Evolutionary conservation across 1,140 invertebrate genomes (phyloP), one percentile per base, ranked within the genome.

Genomic region (Aphis gossypii): DNA sequence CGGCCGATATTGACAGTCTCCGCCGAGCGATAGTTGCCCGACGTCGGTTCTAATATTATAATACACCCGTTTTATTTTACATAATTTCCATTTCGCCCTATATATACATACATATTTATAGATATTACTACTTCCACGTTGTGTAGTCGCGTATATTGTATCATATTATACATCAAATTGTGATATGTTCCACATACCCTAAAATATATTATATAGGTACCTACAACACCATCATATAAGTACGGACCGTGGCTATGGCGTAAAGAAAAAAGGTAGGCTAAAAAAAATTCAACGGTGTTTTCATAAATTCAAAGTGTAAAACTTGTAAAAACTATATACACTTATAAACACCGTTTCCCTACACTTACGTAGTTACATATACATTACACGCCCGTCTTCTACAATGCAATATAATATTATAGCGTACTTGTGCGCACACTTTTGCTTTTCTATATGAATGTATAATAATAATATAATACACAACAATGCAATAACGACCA

Each of bases 1-100:
- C 23, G 48, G 48, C 82, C 48, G 92, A 83, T 84, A 93, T 93
- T 93, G 92, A 93, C 92, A 93, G 92, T 48, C 90, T 35, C 60
- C 41, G 51, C 56, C 87, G 48, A n/a, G 48, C 8, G 87, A 54
- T 90, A 60, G 60, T 54, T 90, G 23, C 6, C 38, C 89, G 56
- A 90, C 88, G 38, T 90, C 54, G 54, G 88, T 90, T 46, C 21
- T 46, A 68, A 76, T 90, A 90, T 90, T 60, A 56, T 54, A 35
- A n/a, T 44, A 84, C 30, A 44, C 56, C 41, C 56, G 56, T 90
- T 90, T 56, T 89, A 89, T 56, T 89, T 89, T 89, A 89, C 89
- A 90, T 90, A 90, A 90, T 90, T 68, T 90, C 56, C 56, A 68
- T 90, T 90, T 68, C 25, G 88, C 88, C n/a, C 87, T 48, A 76